phyloP scores from a whole-genome alignment of 2,797 vertebrate species.

The Acipenser oxyrinchus region DNA sequence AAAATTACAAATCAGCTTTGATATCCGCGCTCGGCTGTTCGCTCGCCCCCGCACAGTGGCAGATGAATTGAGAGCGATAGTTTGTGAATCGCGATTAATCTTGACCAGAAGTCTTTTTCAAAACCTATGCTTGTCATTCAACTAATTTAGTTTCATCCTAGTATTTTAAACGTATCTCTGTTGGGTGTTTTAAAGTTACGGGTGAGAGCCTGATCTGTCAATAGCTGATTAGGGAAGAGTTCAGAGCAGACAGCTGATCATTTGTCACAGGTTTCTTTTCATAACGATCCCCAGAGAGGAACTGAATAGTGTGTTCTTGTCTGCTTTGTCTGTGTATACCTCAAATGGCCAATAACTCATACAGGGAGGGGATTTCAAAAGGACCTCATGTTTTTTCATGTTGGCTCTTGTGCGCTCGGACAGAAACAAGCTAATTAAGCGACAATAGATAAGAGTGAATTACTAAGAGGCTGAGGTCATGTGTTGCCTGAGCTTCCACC shows the following conservation, averaged over 20 bases:
- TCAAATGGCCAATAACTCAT: neutral
- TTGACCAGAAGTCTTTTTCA: too few relatives aligned
- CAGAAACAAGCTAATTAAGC: neutral
- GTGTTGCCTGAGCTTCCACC: too few relatives aligned
- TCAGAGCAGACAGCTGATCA: neutral
- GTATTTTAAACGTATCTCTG: too few relatives aligned
- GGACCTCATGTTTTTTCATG: slow-evolving; percentile 8
- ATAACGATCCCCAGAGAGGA: neutral
- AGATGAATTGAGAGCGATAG: too few relatives aligned
- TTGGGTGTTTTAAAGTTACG: neutral
- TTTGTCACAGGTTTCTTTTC: neutral
- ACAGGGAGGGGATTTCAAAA: neutral
- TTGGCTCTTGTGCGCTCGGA: neutral
- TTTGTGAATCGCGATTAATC: too few relatives aligned
- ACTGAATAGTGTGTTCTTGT: neutral
- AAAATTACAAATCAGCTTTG: slow-evolving; percentile 39
- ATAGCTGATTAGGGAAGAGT: neutral
- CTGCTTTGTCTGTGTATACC: neutral
- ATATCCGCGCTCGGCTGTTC: slow-evolving; percentile 14
- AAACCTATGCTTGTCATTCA: too few relatives aligned
- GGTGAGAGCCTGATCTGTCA: neutral
- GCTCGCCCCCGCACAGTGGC: too few relatives aligned
- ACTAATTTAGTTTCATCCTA: too few relatives aligned
- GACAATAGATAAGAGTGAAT: neutral
- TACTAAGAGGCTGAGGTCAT: neutral